These are phyloP conservation scores for Planococcus citri DNA, from an alignment of 1,140 invertebrate genomes.

Conservation along the genomic window DNA sequence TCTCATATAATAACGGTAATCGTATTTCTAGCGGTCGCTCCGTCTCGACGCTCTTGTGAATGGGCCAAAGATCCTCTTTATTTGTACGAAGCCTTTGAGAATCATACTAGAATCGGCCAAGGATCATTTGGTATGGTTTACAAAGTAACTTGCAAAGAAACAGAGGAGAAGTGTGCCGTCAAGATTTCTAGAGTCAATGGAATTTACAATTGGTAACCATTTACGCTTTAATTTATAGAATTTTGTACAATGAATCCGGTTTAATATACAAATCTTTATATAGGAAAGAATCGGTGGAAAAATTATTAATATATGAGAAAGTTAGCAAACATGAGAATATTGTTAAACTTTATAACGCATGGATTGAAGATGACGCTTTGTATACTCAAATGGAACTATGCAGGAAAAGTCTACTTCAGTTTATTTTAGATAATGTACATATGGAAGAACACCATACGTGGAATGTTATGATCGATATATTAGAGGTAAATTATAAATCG, in stretches of 20 bases:
- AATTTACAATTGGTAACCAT: neutral
- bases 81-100: conserved; percentile 1
- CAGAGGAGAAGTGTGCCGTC: neutral
- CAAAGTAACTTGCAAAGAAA: conserved; percentile 10
- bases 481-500: conserved; percentile 5
- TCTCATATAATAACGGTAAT: neutral
- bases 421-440: neutral
- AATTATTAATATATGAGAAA: neutral
- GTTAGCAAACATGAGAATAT: neutral
- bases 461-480: conserved; percentile 10
- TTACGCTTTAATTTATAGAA: neutral
- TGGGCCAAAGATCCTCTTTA: conserved; percentile 9
- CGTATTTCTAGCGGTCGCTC: neutral
- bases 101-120: neutral
- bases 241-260: neutral
- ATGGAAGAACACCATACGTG: conserved; percentile 11
- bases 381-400: conserved; percentile 10
- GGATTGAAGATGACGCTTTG: conserved; percentile 9
- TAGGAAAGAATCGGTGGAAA: neutral
- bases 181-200: conserved; percentile 9
- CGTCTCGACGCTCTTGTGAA: conserved; percentile 7
- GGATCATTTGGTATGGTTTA: conserved; percentile 12
- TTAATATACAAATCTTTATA: neutral
- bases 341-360: conserved; percentile 4
- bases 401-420: neutral